These are phyloP conservation scores for Thripadectes ignobilis DNA, from an alignment of 2,797 vertebrate genomes.

Conservation along the genomic window DNA sequence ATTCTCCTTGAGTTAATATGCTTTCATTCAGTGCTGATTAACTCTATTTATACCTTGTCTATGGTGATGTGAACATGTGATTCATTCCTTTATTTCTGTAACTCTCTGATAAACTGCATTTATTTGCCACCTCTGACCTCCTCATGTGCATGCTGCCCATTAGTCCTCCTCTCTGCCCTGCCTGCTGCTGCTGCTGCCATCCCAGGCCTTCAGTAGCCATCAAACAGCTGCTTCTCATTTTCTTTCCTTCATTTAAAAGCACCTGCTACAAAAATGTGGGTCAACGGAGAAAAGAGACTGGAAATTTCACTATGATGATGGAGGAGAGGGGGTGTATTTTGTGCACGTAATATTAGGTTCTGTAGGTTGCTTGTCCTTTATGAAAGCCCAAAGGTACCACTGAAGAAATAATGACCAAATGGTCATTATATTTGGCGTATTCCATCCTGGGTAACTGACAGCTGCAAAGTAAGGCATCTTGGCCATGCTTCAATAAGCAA, in stretches of 20 bases:
- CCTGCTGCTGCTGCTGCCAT: constrained; percentile 3
- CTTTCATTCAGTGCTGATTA: constrained; percentile 57
- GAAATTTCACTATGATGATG: neutral
- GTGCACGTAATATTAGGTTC: neutral
- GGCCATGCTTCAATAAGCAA: neutral
- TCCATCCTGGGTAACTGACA: neutral
- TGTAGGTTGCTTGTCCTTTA: neutral
- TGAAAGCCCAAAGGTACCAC: neutral
- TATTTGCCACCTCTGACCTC: constrained; percentile 59
- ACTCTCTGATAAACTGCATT: constrained; percentile 41
- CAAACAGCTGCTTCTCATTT: constrained; percentile 26
- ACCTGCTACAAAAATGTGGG: neutral
- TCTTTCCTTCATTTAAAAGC: neutral
- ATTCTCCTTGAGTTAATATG: constrained; percentile 61
- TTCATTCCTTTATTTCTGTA: constrained; percentile 55
- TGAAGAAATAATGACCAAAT: neutral
- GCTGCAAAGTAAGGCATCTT: neutral
- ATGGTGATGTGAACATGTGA: constrained; percentile 33
- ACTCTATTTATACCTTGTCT: constrained; percentile 60
- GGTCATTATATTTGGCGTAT: neutral
- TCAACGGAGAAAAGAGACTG: neutral
- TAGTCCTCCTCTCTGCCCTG: neutral
- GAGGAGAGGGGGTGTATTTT: neutral
- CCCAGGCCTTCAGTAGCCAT: neutral
- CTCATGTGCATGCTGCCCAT: neutral